phyloP scores from a whole-genome alignment of 2,113 vertebrate species.

The Laticauda laticaudata region DNA sequence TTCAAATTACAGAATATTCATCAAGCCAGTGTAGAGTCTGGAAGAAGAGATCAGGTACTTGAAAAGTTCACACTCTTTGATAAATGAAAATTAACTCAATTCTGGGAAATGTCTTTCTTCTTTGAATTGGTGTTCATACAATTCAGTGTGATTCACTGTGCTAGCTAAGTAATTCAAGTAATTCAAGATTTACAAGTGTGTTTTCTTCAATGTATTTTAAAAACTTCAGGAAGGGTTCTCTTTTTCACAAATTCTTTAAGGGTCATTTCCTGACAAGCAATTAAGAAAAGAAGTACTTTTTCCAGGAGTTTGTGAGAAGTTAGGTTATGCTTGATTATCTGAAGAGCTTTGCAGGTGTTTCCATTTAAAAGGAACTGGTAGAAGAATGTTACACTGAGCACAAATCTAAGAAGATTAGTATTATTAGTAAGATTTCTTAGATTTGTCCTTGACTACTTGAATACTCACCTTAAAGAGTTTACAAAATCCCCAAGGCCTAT shows the following conservation, averaged over 20 bases:
- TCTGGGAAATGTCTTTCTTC: neutral
- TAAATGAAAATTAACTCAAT: conserved; percentile 2
- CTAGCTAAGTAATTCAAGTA: neutral
- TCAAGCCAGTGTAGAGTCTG: neutral
- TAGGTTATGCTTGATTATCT: conserved; percentile 6
- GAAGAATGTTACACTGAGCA: conserved; percentile 19
- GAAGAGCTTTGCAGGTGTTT: conserved; percentile 29
- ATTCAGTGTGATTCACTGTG: neutral
- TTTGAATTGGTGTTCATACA: neutral
- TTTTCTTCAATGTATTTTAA: accelerated
- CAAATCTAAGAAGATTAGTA: neutral
- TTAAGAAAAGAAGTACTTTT: neutral
- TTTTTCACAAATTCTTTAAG: neutral
- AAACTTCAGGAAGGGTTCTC: neutral
- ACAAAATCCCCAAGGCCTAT: neutral
- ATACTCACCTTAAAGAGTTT: neutral
- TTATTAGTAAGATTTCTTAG: no score
- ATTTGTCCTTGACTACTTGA: neutral
- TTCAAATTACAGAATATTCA: neutral
- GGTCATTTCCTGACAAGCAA: neutral
- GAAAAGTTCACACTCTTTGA: neutral
- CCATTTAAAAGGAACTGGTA: neutral
- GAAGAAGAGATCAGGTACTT: neutral
- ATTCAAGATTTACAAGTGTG: neutral
- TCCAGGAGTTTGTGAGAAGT: neutral